phyloP scores from a whole-genome alignment of 2,113 vertebrate genomes.

The Sus scrofa region DNA sequence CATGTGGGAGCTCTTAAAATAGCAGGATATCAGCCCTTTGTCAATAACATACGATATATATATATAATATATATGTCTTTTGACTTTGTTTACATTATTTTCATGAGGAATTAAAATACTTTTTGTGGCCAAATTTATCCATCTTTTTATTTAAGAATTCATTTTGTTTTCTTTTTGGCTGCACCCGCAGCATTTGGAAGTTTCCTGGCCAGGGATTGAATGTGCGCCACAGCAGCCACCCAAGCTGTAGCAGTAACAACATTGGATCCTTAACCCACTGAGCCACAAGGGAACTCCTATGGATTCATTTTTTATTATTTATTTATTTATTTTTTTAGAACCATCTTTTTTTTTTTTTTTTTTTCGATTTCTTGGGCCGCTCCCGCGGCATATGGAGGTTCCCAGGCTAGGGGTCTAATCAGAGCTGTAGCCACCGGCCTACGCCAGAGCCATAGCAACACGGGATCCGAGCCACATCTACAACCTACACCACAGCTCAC shows the following conservation, averaged over 20 bases:
- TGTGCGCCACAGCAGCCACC: background rate
- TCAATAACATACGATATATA: constrained; percentile 57
- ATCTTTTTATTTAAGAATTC: no score
- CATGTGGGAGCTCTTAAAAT: constrained; percentile 73
- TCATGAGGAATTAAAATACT: constrained; percentile 64
- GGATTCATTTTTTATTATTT: no score
- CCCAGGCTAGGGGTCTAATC: no score
- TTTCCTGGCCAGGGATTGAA: background rate
- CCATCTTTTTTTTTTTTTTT: no score
- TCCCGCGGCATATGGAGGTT: no score
- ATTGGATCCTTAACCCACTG: background rate
- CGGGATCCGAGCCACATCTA: no score
- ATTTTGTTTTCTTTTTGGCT: background rate
- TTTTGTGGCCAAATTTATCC: constrained; percentile 45
- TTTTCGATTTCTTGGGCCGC: no score
- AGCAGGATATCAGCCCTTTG: constrained; percentile 69
- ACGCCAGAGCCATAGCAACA: no score
- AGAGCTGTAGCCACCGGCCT: no score
- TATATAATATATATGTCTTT: constrained; percentile 59
- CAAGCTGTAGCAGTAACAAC: background rate
- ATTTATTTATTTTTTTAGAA: no score
- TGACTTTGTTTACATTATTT: constrained; percentile 73
- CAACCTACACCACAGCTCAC: no score
- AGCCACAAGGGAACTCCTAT: background rate
- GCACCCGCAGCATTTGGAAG: background rate